Evolutionary conservation across 2,888 invertebrate species (phyloP), one percentile per base, ranked within the genome.

Genomic region (Pterobdella sp.): DNA sequence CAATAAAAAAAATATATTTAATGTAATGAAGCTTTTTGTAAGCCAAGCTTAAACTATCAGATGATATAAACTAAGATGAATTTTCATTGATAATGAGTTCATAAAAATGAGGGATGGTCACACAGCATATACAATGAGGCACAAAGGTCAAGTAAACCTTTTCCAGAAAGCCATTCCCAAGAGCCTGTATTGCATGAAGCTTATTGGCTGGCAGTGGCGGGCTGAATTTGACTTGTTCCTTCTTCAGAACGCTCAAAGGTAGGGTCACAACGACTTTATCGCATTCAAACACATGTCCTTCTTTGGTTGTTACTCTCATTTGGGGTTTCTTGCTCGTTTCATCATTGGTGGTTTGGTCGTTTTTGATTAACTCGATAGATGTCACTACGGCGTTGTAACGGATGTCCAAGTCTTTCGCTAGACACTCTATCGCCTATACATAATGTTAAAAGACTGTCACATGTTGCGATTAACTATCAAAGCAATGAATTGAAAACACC

Each of bases 121-220:
- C 36, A 64, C 7, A 34, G 22, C 10, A n/a, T 60, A 34, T 31
- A 22, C 26, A 32, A 49, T 22, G n/a, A 31, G n/a, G 35, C 18
- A 42, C 68, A 60, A 74, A 14, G 18, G 42, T 14, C 18, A 18
- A 42, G 42, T 42, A 14, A 72, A 85, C 84, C 81, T 86, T 86
- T 76, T 86, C 86, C 52, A 85, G 82, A 32, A 81, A 76, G 1
- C 85, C 86, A 68, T 82, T 81, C 0, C 85, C 85, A 3, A 86
- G 78, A 18, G 78, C 75, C 0, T 78, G 72, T 4, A 86, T 80
- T 0, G 85, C 84, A 22, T 79, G 77, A 1, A 74, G 72, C 75
- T 86, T 86, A 14, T 76, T 69, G 1, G 80, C 77, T 0, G 86
- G 85, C 14, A 86, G 79, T 0, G 79, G 75, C 1, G 86, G 86